Conservation (phyloP, 2,113 vertebrate species). For the Thinocorus orbignyianus region DNA sequence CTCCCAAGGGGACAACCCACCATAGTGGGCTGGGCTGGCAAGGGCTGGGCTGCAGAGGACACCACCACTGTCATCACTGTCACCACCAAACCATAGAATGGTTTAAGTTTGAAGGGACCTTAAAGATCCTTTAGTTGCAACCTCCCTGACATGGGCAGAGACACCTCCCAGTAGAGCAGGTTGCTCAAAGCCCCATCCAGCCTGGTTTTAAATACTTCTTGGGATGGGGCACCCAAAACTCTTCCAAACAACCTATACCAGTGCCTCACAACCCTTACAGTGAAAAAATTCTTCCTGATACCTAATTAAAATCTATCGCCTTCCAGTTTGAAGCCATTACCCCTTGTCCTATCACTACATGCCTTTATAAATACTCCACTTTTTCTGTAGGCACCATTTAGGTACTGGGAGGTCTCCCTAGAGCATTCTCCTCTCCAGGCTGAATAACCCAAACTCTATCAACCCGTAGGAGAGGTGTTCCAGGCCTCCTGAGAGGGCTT, state of each 20-base stretch:
- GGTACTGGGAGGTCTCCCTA: not conserved
- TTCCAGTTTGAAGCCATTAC: not conserved
- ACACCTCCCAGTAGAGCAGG: not conserved
- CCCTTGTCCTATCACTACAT: not conserved
- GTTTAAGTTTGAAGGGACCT: not conserved
- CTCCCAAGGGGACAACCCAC: not conserved
- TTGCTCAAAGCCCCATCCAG: not conserved
- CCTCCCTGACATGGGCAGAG: not conserved
- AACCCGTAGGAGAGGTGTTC: not conserved
- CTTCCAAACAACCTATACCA: not conserved
- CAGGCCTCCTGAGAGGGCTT: not conserved
- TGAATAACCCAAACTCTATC: not conserved
- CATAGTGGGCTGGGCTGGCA: rapidly evolving
- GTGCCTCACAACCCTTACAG: not conserved
- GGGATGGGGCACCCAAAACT: not conserved
- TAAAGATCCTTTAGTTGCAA: not conserved
- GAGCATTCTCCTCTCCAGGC: not conserved
- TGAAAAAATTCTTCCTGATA: not conserved
- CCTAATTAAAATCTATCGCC: not conserved
- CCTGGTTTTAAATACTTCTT: not conserved
- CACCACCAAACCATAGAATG: not conserved
- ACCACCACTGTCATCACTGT: not conserved
- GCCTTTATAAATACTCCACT: not conserved
- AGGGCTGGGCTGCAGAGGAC: not conserved
- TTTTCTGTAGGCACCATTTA: not conserved